phyloP scores from a whole-genome alignment of 2,113 vertebrate species.

The Actinemys pallida region DNA sequence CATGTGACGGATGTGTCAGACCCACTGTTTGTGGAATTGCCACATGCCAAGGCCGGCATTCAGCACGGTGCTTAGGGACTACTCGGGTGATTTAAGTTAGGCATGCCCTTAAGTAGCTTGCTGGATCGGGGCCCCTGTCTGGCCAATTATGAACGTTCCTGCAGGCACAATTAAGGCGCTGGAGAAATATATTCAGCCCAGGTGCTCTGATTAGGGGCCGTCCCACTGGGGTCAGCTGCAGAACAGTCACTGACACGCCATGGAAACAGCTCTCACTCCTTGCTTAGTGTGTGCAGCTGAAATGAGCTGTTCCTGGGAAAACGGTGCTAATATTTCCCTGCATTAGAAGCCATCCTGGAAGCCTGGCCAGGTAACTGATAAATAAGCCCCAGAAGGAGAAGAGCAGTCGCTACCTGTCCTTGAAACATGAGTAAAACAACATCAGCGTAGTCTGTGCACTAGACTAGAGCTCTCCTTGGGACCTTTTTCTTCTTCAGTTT shows the following conservation, averaged over 20 bases:
- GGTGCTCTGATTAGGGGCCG: neutral
- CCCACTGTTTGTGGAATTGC: neutral
- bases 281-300: neutral
- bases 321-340: neutral
- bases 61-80: neutral
- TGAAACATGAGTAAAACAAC: fast-evolving
- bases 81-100: neutral
- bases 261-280: neutral
- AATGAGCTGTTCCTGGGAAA: neutral
- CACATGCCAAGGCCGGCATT: neutral
- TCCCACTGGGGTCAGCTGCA: neutral
- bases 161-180: too few relatives aligned
- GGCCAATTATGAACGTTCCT: neutral
- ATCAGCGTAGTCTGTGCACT: fast-evolving
- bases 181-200: neutral
- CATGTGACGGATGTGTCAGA: neutral
- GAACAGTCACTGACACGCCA: neutral
- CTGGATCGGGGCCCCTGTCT: neutral
- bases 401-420: neutral
- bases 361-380: neutral
- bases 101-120: neutral
- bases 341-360: neutral
- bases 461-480: neutral
- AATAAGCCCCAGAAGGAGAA: neutral
- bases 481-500: fast-evolving